These are phyloP conservation scores for Belgica antarctica DNA, from an alignment of 2,888 invertebrate genomes.

Conservation along the genomic window DNA sequence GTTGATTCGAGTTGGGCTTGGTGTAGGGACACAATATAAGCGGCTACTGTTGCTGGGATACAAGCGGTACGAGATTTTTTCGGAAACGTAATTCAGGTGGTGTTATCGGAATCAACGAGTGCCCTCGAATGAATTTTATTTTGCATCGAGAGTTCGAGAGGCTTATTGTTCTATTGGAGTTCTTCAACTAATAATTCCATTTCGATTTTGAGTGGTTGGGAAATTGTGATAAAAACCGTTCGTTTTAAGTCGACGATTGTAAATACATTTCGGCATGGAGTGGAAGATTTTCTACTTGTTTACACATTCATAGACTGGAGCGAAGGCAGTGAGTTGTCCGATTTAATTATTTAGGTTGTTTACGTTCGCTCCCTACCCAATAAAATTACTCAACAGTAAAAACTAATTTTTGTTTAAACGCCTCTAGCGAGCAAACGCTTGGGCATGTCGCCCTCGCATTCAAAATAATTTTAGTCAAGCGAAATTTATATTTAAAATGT, in stretches of 20 bases:
- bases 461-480: background rate
- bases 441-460: background rate
- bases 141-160: background rate
- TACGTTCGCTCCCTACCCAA: too few relatives aligned
- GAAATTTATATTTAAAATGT: slow-evolving; percentile 18
- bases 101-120: background rate
- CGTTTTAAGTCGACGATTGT: too few relatives aligned
- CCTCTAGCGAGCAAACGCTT: background rate
- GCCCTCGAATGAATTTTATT: background rate
- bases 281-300: too few relatives aligned
- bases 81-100: background rate
- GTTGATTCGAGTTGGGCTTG: too few relatives aligned
- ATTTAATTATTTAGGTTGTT: slow-evolving; percentile 7
- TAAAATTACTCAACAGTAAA: too few relatives aligned
- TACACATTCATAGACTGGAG: too few relatives aligned
- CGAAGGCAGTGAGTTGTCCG: too few relatives aligned
- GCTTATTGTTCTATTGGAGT: background rate
- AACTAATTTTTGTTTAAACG: too few relatives aligned
- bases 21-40: background rate
- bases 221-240: background rate
- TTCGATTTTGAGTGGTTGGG: too few relatives aligned
- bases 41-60: slow-evolving; percentile 6
- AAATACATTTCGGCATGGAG: too few relatives aligned
- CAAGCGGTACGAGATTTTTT: background rate
- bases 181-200: background rate